phyloP scores from a whole-genome alignment of 92 coral and sea anemone species.

The Muricea muricata region DNA sequence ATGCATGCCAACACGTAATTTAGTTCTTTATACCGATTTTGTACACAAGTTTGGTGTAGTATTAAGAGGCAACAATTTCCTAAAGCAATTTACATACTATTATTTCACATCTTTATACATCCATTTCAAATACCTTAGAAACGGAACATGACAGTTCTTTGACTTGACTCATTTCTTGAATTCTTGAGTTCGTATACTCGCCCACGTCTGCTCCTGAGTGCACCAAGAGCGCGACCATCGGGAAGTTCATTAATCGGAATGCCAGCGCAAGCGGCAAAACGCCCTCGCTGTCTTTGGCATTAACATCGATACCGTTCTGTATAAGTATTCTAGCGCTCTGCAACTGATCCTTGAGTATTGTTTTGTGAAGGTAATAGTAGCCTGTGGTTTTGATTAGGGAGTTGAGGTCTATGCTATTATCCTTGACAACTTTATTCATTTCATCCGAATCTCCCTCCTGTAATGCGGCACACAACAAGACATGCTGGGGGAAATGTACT shows the following conservation, averaged over 20 bases:
- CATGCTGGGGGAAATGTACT: constrained; percentile 36
- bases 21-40: no score
- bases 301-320: constrained; percentile 19
- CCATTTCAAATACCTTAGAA: constrained; percentile 49
- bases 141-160: constrained; percentile 32
- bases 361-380: constrained; percentile 36
- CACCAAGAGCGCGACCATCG: constrained; percentile 31
- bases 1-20: no score
- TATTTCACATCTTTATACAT: not conserved
- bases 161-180: constrained; percentile 19
- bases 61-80: no score
- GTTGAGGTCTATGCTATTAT: constrained; percentile 10
- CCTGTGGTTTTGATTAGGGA: not conserved
- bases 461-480: constrained; percentile 15
- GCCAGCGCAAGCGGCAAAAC: constrained; percentile 28
- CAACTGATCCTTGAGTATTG: constrained; percentile 24
- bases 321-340: constrained; percentile 18
- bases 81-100: not conserved
- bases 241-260: constrained; percentile 29
- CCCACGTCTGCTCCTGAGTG: constrained; percentile 26
- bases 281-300: constrained; percentile 23
- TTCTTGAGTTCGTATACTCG: not conserved
- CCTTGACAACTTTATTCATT: not conserved
- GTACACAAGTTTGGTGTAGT: no score
- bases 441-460: constrained; percentile 25